A percentile compares a stretch with the other conserved stretches of the same genome.
Evolutionary conservation across 92 coral and sea anemone species (phyloP).

Genomic region (Epizoanthus rinbou): DNA sequence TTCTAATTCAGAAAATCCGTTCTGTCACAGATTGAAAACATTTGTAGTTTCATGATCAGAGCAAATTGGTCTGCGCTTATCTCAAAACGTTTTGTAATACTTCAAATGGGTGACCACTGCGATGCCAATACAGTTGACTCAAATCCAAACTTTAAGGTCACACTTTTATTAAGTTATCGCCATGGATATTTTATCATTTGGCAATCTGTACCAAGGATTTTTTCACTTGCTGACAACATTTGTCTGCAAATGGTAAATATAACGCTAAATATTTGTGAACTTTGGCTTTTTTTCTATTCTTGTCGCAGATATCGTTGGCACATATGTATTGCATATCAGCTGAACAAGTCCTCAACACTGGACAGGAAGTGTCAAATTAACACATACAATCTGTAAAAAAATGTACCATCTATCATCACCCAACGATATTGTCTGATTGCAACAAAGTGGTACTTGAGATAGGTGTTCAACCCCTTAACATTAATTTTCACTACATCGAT

Average conservation of each 20-base stretch:
- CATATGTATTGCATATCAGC: background rate
- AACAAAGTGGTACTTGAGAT: slow-evolving; percentile 20
- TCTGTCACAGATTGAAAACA: background rate
- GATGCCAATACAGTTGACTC: background rate
- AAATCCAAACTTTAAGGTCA: slow-evolving; percentile 4
- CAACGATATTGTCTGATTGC: slow-evolving; percentile 20
- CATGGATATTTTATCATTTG: background rate
- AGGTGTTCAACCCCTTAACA: background rate
- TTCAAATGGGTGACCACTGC: slow-evolving; percentile 14
- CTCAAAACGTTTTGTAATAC: slow-evolving; percentile 6
- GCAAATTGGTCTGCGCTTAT: slow-evolving; percentile 10
- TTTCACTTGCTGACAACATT: slow-evolving; percentile 12
- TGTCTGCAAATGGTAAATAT: background rate
- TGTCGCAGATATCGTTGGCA: background rate
- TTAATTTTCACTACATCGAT: background rate
- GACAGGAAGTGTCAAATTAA: slow-evolving; percentile 48
- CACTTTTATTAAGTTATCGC: slow-evolving; percentile 1
- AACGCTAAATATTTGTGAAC: background rate
- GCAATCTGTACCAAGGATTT: slow-evolving; percentile 5
- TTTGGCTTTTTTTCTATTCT: background rate
- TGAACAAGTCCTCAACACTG: slow-evolving; percentile 14
- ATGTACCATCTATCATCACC: slow-evolving; percentile 34
- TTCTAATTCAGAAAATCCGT: background rate
- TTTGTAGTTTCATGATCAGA: background rate
- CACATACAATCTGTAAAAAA: slow-evolving; percentile 39